These are phyloP conservation scores for Calliphora vicina DNA, from an alignment of 1,140 invertebrate genomes.

Conservation along the genomic window DNA sequence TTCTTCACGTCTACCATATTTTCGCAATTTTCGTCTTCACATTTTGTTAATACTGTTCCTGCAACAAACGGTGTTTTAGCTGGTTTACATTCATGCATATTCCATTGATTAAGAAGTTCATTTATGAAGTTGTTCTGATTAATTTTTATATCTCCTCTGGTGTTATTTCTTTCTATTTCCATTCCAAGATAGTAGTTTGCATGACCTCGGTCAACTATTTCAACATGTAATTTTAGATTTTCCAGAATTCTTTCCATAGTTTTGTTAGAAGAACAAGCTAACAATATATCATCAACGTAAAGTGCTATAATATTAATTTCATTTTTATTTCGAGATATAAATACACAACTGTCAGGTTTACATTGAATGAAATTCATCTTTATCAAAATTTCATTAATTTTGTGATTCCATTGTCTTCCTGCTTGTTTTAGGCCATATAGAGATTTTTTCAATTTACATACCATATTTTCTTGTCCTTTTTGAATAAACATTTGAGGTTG, in stretches of 20 bases:
- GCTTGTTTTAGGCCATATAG: too few relatives aligned
- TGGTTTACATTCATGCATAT: slow-evolving; percentile 19
- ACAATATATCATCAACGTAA: slow-evolving; percentile 46
- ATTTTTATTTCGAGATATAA: too few relatives aligned
- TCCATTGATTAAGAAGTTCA: background rate
- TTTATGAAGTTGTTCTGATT: slow-evolving; percentile 5
- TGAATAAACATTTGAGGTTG: too few relatives aligned
- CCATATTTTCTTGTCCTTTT: too few relatives aligned
- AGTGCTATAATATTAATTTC: too few relatives aligned
- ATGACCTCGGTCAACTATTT: slow-evolving; percentile 43
- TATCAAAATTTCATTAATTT: background rate
- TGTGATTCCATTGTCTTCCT: slow-evolving; percentile 52
- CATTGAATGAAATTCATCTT: slow-evolving; percentile 34
- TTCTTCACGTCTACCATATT: background rate
- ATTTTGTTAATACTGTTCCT: slow-evolving; percentile 21
- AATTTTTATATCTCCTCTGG: slow-evolving; percentile 4
- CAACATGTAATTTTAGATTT: slow-evolving; percentile 37
- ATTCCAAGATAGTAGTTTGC: slow-evolving; percentile 52
- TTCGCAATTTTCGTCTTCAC: background rate
- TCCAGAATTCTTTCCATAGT: slow-evolving; percentile 41
- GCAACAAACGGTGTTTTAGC: background rate
- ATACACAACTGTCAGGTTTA: slow-evolving; percentile 39
- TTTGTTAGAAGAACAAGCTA: slow-evolving; percentile 38
- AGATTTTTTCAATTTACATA: too few relatives aligned
- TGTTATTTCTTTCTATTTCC: slow-evolving; percentile 43